phyloP scores from a whole-genome alignment of 1,140 invertebrate species.

The Telenomus remus region DNA sequence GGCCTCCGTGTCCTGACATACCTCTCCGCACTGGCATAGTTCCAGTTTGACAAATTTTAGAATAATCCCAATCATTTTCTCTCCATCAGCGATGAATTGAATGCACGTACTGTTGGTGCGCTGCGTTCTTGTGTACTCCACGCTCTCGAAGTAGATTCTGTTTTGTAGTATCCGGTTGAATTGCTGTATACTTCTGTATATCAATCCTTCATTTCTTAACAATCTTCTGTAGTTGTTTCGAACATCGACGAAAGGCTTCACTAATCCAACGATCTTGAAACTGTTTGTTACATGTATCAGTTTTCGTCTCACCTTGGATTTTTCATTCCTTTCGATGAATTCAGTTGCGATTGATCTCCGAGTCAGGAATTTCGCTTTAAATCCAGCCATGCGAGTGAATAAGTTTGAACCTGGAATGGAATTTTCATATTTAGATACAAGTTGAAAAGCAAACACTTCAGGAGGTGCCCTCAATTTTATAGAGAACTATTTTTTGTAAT shows the following conservation, averaged over 20 bases:
- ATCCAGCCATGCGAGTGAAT: no score
- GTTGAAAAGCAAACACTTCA: no score
- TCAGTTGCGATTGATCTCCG: no score
- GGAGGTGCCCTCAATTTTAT: no score
- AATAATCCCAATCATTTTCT: background rate
- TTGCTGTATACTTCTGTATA: background rate
- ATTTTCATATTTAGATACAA: no score
- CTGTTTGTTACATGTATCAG: no score
- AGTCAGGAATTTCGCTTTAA: no score
- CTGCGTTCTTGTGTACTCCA: background rate
- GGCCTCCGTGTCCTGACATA: no score
- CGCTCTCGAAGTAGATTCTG: background rate
- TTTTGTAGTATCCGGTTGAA: background rate
- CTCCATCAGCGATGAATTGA: background rate
- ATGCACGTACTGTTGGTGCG: background rate
- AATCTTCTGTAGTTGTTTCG: background rate
- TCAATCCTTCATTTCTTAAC: background rate
- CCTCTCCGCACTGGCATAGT: background rate
- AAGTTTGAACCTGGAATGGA: no score
- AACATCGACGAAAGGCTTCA: background rate
- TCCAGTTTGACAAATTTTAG: background rate
- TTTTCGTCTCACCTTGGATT: no score
- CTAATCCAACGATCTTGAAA: background rate
- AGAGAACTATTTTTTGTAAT: no score
- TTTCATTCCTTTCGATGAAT: no score